Evolutionary conservation across 23 tunicate genomes (phyloP).

Genomic region (Trididemnum miniatum): DNA sequence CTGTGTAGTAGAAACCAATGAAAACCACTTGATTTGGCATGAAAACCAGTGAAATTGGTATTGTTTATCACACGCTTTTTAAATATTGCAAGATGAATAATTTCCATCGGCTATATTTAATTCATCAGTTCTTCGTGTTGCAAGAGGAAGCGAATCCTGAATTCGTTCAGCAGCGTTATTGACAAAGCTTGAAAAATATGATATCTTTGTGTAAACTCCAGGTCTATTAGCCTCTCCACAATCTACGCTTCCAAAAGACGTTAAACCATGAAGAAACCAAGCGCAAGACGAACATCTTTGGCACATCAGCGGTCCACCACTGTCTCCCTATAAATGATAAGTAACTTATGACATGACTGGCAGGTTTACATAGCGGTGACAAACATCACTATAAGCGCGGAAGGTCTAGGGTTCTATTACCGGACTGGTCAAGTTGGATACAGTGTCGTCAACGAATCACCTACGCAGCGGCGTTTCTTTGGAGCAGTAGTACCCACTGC

Average conservation of each 20-base stretch:
- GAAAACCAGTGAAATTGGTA: too few species aligned
- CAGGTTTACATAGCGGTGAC: too few species aligned
- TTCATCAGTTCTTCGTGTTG: not conserved
- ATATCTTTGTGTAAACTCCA: constrained; percentile 16
- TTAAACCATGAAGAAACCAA: constrained; percentile 13
- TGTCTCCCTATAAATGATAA: constrained; percentile 21
- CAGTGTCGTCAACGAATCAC: too few species aligned
- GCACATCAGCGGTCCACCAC: constrained; percentile 39
- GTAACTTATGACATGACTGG: too few species aligned
- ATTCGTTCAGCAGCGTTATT: not conserved
- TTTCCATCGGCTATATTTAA: constrained; percentile 9
- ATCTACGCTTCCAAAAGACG: constrained; percentile 2
- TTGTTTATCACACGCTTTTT: too few species aligned
- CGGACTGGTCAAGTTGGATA: too few species aligned
- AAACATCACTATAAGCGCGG: too few species aligned
- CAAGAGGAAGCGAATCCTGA: not conserved
- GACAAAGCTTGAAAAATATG: not conserved
- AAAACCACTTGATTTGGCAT: too few species aligned
- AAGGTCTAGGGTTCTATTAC: too few species aligned
- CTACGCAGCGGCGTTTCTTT: too few species aligned
- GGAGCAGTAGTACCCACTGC: too few species aligned
- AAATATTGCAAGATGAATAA: not conserved
- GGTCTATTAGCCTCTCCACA: constrained; percentile 8
- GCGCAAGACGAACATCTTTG: constrained; percentile 16
- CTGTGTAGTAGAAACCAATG: too few species aligned